These are phyloP conservation scores for Apis florea DNA, from an alignment of 1,140 invertebrate genomes.

Conservation along the genomic window DNA sequence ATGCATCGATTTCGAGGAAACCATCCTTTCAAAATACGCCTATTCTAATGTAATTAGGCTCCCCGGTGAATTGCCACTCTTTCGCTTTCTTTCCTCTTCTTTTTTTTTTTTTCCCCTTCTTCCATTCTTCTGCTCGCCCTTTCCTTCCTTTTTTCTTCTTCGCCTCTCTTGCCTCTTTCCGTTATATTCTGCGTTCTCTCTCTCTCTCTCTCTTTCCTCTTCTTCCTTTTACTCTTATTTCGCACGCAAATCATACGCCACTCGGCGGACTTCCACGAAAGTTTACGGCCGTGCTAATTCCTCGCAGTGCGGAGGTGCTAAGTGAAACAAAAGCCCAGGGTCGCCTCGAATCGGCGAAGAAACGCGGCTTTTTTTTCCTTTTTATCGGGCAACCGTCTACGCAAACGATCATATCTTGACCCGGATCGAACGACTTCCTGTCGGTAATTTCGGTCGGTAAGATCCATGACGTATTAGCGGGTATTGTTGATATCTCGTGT, in stretches of 20 bases:
- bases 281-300: constrained; percentile 65
- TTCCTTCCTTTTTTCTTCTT: background rate
- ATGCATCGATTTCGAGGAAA: constrained; percentile 13
- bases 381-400: constrained; percentile 1
- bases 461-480: constrained; percentile 14
- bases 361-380: constrained; percentile 25
- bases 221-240: constrained; percentile 3
- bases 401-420: constrained; percentile 37
- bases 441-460: constrained; percentile 20
- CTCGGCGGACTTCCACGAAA: constrained; percentile 20
- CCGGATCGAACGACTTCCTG: constrained; percentile 49
- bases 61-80: background rate
- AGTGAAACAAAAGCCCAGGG: constrained; percentile 56
- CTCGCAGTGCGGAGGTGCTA: constrained; percentile 53
- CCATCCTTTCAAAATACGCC: constrained; percentile 22
- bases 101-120: background rate
- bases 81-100: background rate
- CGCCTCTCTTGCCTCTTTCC: background rate
- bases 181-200: too few species aligned
- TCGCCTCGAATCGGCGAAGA: constrained; percentile 25
- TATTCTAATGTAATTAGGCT: constrained; percentile 39
- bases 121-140: background rate
- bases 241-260: constrained; percentile 35
- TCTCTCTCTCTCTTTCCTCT: background rate
- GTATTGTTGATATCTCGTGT: constrained; percentile 7